Percentiles rank a stretch among this genome's conserved stretches.
Conservation (phyloP, 2,113 vertebrate species). For the Suncus etruscus region DNA sequence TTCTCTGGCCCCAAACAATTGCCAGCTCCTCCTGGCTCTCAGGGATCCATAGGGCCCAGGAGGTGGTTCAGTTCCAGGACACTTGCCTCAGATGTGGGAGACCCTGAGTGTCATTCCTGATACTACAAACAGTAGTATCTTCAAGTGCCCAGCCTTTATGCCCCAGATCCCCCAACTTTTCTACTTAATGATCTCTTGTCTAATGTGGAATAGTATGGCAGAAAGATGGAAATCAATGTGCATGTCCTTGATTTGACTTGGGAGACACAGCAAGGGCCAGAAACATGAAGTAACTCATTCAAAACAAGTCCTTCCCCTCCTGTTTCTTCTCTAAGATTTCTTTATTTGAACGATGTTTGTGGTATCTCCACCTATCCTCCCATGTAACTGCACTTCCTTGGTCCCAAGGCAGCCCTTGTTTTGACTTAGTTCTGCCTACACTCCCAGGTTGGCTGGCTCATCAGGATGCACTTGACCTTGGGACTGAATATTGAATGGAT, state of each 20-base stretch:
- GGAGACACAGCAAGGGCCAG: background rate
- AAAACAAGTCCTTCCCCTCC: background rate
- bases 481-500: background rate
- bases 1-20: too few species aligned
- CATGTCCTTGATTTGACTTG: too few species aligned
- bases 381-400: background rate
- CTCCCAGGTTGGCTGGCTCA: background rate
- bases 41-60: too few species aligned
- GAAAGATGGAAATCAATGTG: background rate
- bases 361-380: background rate
- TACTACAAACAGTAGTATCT: background rate
- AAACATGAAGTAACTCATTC: background rate
- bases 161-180: background rate
- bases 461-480: background rate
- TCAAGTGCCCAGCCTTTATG: background rate
- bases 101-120: too few species aligned
- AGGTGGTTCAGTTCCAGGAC: too few species aligned
- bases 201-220: background rate
- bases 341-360: background rate
- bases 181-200: background rate
- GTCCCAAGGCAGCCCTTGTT: background rate
- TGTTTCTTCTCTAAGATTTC: background rate
- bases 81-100: too few species aligned
- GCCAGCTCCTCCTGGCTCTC: conserved; percentile 42
- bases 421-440: background rate